phyloP scores from a whole-genome alignment of 2,888 invertebrate species.

The Mamestra brassicae region DNA sequence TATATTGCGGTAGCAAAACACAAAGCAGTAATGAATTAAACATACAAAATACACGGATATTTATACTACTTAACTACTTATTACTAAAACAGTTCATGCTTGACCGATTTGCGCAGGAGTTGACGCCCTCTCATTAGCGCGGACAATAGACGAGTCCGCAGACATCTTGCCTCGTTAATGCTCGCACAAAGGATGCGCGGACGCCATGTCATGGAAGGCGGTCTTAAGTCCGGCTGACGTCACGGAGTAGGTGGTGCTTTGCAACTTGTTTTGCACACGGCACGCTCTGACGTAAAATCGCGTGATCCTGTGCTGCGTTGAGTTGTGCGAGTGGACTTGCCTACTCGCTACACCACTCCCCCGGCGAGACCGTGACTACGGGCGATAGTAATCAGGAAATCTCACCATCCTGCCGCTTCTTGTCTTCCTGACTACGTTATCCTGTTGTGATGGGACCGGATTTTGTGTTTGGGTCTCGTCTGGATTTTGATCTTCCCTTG shows the following conservation, averaged over 20 bases:
- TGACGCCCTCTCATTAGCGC: too few species aligned
- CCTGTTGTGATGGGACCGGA: neutral
- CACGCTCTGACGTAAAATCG: neutral
- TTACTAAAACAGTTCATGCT: too few species aligned
- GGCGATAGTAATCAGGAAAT: too few species aligned
- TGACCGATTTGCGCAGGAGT: too few species aligned
- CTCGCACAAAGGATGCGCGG: too few species aligned
- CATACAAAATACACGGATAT: neutral
- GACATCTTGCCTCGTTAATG: too few species aligned
- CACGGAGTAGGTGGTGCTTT: too few species aligned
- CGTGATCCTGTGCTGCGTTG: neutral
- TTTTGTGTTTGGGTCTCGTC: neutral
- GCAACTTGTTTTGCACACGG: too few species aligned
- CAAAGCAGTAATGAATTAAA: neutral
- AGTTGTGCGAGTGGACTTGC: neutral
- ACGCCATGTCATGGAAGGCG: neutral
- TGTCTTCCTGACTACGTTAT: constrained; percentile 13
- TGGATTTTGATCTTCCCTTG: constrained; percentile 1
- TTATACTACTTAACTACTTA: neutral
- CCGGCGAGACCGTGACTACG: neutral
- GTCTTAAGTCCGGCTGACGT: neutral
- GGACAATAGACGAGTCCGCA: too few species aligned
- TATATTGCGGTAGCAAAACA: neutral
- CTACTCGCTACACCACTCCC: neutral
- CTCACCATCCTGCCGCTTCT: constrained; percentile 10